phyloP scores from a whole-genome alignment of 2,888 invertebrate genomes.

The Punctoribates punctum region DNA sequence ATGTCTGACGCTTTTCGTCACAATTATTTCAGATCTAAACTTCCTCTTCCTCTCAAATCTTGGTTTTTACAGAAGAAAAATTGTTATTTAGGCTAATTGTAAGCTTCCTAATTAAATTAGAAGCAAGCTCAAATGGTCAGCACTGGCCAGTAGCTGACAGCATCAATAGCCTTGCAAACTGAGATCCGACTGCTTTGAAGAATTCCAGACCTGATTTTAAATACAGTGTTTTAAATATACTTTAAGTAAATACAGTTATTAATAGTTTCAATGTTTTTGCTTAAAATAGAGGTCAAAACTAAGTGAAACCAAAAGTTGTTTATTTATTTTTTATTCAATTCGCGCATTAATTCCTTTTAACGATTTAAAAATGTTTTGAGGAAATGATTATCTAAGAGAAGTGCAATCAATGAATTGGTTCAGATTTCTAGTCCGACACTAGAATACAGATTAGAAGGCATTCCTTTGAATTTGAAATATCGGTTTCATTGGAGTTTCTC shows the following conservation, averaged over 20 bases:
- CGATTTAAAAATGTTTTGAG: too few species aligned
- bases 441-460: too few species aligned
- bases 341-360: neutral
- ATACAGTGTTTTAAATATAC: too few species aligned
- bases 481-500: neutral
- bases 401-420: too few species aligned
- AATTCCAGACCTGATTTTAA: too few species aligned
- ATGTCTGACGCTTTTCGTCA: too few species aligned
- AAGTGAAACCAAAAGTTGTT: neutral
- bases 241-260: neutral
- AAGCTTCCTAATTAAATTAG: neutral
- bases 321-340: neutral
- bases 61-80: neutral
- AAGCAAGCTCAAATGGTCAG: neutral
- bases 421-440: too few species aligned
- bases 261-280: constrained; percentile 8
- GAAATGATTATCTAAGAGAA: too few species aligned
- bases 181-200: too few species aligned
- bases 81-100: neutral
- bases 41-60: neutral
- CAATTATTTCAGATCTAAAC: neutral
- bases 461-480: too few species aligned
- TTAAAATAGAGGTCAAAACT: constrained; percentile 13
- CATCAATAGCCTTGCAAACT: neutral
- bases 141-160: neutral